Base-by-base conservation (phyloP, 2,888 invertebrate genomes). In the Clusia tigrina region DNA sequence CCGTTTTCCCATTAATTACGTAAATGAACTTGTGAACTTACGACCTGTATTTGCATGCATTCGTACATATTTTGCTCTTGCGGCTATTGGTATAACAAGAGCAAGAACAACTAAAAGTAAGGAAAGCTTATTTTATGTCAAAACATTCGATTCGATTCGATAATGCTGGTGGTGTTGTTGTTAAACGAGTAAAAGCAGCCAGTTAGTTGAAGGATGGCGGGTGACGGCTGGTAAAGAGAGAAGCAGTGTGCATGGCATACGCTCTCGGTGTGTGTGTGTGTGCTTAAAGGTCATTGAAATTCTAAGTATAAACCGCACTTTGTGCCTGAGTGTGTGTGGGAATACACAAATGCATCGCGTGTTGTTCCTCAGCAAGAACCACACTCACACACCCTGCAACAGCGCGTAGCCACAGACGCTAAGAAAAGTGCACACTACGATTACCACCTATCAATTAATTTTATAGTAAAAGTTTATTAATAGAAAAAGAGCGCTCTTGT, bases 231-330 rank as follows among this genome's bases (percentile, higher is more conserved):
- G n/a, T n/a, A n/a, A n/a, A n/a, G n/a, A n/a, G n/a, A n/a, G n/a
- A n/a, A n/a, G n/a, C n/a, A n/a, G n/a, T n/a, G n/a, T n/a, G n/a
- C n/a, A 26, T 54, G 37, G 37, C 54, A 54, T 37, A 6, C 54
- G 37, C 54, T 54, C 37, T 20, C n/a, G n/a, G n/a, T n/a, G n/a
- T n/a, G n/a, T n/a, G n/a, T n/a, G n/a, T n/a, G n/a, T n/a, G n/a
- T n/a, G 20, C 37, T 54, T 54, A 54, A 54, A 38, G 54, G 54
- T 54, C 54, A 54, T 54, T 54, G 54, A 37, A 54, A 54, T 54
- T 32, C 20, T 18, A 54, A 10, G n/a, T 42, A 48, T 20, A 48
- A 6, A 15, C 48, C 10, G 6, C 3, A 42, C n/a, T 15, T 17
- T 42, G n/a, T 32, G 23, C 10, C 10, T 52, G 24, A n/a, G 54